Evolutionary conservation across 2,888 invertebrate genomes (phyloP), one percentile per base, ranked within the genome.

Genomic region (Orchesella flavescens): DNA sequence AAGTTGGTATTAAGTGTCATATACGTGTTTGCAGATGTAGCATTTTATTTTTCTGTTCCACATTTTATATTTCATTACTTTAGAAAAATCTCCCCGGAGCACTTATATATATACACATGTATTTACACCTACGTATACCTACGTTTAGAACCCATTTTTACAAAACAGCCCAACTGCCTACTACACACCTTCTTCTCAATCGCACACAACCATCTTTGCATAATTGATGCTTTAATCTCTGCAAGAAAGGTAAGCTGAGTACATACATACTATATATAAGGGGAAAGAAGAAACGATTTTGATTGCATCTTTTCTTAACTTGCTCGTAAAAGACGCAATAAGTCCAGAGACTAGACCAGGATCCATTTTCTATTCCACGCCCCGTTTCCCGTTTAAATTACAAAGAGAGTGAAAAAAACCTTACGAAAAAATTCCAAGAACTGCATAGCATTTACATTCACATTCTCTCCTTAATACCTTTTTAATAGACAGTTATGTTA

Each of bases 161-260:
- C n/a, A n/a, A n/a, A n/a, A n/a, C n/a, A 3, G 15, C 53, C 2
- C 10, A 53, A 53, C 2, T 17, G 15, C 17, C 34, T 34, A 2
- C 7, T 34, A 4, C 34, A 49, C 49, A n/a, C 49, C 12, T 49
- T 2, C 12, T 49, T 49, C 49, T 49, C 49, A 49, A 49, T 49
- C 23, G 23, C 23, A 34, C 59, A 59, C 24, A 63, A 12, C 23
- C 63, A 24, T 24, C 71, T 69, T 84, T 87, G 86, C 85, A 87
- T 87, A 87, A 87, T 86, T 83, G 83, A 87, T 86, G 79, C 78
- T 86, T 87, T 87, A 87, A 87, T 87, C 86, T 85, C 80, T 81
- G 81, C 69, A 79, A 59, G 57, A 57, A 57, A 17, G 19, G 57
- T 10, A 57, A 2, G 34, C 34, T 34, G 3, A 34, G 34, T 7